Evolutionary conservation across 2,888 invertebrate genomes (phyloP), one percentile per base, ranked within the genome.

Genomic region (Drosophila neonasuta): DNA sequence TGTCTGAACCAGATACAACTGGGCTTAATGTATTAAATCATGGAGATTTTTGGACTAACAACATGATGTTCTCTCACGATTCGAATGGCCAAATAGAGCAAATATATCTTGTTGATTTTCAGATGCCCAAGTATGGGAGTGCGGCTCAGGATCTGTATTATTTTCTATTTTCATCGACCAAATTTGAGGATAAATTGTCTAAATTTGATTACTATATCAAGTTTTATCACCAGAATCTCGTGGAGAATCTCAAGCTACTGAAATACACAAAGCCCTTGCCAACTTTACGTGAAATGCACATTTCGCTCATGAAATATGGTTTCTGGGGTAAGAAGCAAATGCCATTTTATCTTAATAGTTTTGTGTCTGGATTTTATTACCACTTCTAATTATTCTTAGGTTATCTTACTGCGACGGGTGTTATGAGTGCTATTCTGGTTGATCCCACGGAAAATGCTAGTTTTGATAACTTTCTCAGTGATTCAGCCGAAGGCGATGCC

Each of bases 171-270:
- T 86, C 89, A 0, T 90, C 90, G 0, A 77, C 89, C 0, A 72
- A 56, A 9, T 67, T 84, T 17, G 87, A 89, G 9, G 68, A 88
- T 2, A 90, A 89, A 51, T 10, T 89, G 3, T 46, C 68, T 2
- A 70, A 88, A 13, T 90, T 90, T 44, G 90, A 90, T 51, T 80
- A 87, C 15, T 88, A 89, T n/a, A 51, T 90, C 1, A 77, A 85
- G 44, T 79, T 74, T 30, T 90, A 90, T 62, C 80, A 90, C 46
- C 81, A 87, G 3, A 73, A 85, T 24, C 65, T 90, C 8, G 68
- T 76, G 0, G 63, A 80, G 11, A 80, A 87, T 45, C 67, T 90
- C 0, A 77, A 77, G 29, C 17, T 83, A 0, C 63, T 90, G 0
- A 84, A 84, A 7, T 90, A 88, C 57, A 45, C 76, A 0, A 88